These are phyloP conservation scores for Elephantulus edwardii DNA, from an alignment of 2,113 vertebrate genomes.

Conservation along the genomic window DNA sequence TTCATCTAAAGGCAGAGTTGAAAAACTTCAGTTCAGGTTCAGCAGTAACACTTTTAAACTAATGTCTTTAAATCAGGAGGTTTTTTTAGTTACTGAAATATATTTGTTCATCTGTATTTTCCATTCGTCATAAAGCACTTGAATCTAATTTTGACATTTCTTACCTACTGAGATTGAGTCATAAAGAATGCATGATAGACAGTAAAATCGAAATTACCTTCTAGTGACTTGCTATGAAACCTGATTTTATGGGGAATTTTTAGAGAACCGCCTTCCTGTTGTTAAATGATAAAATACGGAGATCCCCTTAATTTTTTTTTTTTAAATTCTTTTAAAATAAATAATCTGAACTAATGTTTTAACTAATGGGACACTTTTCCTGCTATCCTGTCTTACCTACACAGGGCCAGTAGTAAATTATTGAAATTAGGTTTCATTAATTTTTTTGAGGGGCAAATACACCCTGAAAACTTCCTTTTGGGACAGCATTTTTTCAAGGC, in stretches of 20 bases:
- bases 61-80: conserved; percentile 20
- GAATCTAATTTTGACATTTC: conserved; percentile 54
- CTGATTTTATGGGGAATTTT: conserved; percentile 68
- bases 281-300: conserved; percentile 70
- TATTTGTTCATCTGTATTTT: conserved; percentile 45
- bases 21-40: conserved; percentile 1
- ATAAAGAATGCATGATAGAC: conserved; percentile 54
- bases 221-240: conserved; percentile 57
- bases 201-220: conserved; percentile 69
- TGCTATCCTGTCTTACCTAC: neutral
- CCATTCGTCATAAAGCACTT: conserved; percentile 34
- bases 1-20: conserved; percentile 12
- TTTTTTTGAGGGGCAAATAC: neutral
- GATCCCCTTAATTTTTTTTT: conserved; percentile 75
- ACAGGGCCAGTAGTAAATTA: neutral
- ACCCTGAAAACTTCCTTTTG: too few relatives aligned
- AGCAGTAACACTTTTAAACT: neutral
- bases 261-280: conserved; percentile 72
- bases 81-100: conserved; percentile 36
- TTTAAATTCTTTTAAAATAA: conserved; percentile 33
- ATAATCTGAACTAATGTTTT: conserved; percentile 23
- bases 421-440: neutral
- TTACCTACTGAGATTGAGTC: conserved; percentile 60
- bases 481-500: too few relatives aligned
- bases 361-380: conserved; percentile 8